Base-by-base conservation (phyloP, 2,113 vertebrate species). In the Diphyllodes magnificus region DNA sequence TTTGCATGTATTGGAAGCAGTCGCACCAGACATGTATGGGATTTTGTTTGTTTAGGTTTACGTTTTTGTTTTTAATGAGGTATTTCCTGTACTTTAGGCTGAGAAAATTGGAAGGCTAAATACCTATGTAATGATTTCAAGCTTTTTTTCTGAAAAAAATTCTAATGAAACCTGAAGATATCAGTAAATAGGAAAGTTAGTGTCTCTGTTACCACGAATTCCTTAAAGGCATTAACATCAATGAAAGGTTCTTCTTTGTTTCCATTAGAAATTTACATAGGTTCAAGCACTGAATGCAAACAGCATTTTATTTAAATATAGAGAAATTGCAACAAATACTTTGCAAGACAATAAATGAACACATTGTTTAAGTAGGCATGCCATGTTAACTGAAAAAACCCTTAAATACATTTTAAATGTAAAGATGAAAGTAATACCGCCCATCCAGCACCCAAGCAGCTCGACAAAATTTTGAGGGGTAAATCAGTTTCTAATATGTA, bases 1-100 rank as follows among this genome's bases (percentile, higher is more conserved):
- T 94, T 94, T 78, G 56, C 80, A 69, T 90, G 85, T 81, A 64
- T 7, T 88, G 69, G 76, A 86, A 92, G 40, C 51, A 93, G 79
- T 77, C n/a, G 28, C 64, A 93, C 45, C 60, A 82, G 72, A 90
- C 93, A 86, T 16, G 33, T 33, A 25, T 45, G 18, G 23, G 27
- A 28, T 31, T 66, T 91, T 73, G 10, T 78, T 92, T 65, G 47
- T 28, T 90, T 72, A 33, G 9, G 10, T 90, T 88, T 79, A 51
- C 33, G 23, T 8, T 61, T 91, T 65, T 90, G 4, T 45, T 96
- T 93, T 78, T 78, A 86, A 35, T 33, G 24, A 53, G 16, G 18
- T 60, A 64, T 82, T 90, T 92, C 42, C 47, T 84, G n/a, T 83
- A 86, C 30, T 83, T 90, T 31, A 64, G 81, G 64, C 24, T 37